These are phyloP conservation scores for Trichoplusia ni DNA, from an alignment of 1,140 invertebrate genomes.

Conservation along the genomic window DNA sequence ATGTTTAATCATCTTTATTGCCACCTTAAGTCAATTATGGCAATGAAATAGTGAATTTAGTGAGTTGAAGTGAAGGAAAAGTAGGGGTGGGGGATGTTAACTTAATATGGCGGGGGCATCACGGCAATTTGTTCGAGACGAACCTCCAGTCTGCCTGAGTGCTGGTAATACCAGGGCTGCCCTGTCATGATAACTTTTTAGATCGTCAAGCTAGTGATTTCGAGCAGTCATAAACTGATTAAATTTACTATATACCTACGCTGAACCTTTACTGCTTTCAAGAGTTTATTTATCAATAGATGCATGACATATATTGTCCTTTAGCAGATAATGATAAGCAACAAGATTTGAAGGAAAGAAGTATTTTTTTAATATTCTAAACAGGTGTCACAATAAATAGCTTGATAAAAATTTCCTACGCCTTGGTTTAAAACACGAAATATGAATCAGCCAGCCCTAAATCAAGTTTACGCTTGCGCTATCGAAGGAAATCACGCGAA, in stretches of 20 bases:
- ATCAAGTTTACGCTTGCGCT: conserved; percentile 58
- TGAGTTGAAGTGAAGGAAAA: conserved; percentile 63
- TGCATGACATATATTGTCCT: too few species aligned
- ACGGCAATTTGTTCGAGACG: conserved; percentile 79
- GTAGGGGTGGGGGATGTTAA: conserved; percentile 61
- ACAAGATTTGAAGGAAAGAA: too few species aligned
- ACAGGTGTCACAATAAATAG: too few species aligned
- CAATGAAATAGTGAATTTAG: conserved; percentile 69
- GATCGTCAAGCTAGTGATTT: not conserved
- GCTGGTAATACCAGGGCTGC: conserved; percentile 61
- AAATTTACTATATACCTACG: too few species aligned
- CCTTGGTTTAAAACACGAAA: not conserved
- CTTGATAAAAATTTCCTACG: too few species aligned
- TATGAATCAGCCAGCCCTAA: conserved; percentile 31
- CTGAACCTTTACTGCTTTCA: too few species aligned
- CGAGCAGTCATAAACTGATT: not conserved
- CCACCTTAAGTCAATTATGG: conserved; percentile 63
- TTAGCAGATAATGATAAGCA: too few species aligned
- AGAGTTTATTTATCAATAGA: too few species aligned
- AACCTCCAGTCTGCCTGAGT: conserved; percentile 69
- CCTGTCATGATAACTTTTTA: conserved; percentile 18
- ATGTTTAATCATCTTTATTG: conserved; percentile 50
- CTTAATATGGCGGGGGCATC: conserved; percentile 77
- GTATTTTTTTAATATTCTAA: too few species aligned
- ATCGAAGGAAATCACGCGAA: conserved; percentile 69